These are phyloP conservation scores for Hoplostethus mediterraneus DNA, from an alignment of 2,797 vertebrate species.

Conservation along the genomic window DNA sequence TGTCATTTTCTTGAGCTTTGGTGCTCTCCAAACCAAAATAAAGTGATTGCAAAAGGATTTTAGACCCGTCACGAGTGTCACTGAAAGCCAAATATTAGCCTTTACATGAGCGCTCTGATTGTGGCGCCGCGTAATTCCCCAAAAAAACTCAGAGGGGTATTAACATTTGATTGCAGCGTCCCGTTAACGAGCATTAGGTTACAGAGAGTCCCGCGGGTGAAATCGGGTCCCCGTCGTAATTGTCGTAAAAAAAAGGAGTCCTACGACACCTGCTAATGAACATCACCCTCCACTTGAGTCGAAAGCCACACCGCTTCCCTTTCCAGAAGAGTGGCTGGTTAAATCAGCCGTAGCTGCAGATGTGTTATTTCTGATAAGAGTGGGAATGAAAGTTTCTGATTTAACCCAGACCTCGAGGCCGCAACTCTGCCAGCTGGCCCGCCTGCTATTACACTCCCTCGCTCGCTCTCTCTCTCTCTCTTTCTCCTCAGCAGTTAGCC, in stretches of 20 bases:
- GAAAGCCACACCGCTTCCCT: constrained; percentile 5
- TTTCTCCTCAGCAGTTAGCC: constrained; percentile 30
- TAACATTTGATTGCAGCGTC: constrained; percentile 53
- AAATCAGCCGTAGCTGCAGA: constrained; percentile 55
- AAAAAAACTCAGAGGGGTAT: constrained; percentile 39
- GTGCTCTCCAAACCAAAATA: constrained; percentile 33
- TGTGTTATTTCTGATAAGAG: constrained; percentile 53
- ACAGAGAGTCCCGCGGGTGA: constrained; percentile 28
- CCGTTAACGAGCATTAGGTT: constrained; percentile 55
- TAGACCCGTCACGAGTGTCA: constrained; percentile 28
- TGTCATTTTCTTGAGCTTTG: constrained; percentile 23
- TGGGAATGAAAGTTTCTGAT: constrained; percentile 39
- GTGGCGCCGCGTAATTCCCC: constrained; percentile 29
- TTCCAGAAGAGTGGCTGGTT: constrained; percentile 35
- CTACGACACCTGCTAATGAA: constrained; percentile 58
- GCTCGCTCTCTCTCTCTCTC: not conserved
- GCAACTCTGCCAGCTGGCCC: constrained; percentile 56
- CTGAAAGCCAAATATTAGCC: constrained; percentile 48
- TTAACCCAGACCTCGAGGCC: constrained; percentile 32
- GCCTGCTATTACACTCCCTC: not conserved
- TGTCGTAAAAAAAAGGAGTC: constrained; percentile 37
- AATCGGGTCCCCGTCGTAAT: constrained; percentile 28
- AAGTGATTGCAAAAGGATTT: constrained; percentile 42
- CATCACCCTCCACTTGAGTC: not conserved
- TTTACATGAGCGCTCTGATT: constrained; percentile 42